Evolutionary conservation across 1,140 invertebrate species (phyloP), one percentile per base, ranked within the genome.

Genomic region (Lordiphosa clarofinis): DNA sequence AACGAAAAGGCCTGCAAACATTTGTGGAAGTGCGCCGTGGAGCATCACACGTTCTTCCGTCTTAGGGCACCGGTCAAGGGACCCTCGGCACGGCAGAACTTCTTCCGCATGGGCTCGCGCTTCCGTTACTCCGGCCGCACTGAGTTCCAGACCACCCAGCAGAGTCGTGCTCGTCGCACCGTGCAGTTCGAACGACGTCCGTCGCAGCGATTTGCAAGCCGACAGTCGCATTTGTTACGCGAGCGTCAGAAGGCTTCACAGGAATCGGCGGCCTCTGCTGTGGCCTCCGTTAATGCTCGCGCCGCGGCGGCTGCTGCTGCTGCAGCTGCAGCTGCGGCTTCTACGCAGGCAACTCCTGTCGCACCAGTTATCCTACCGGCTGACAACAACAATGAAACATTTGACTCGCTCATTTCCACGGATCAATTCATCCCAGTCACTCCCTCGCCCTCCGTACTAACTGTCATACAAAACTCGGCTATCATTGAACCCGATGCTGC

Each of bases 1-100:
- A 99, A 98, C 88, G 97, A 99, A 89, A 98, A 99, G 88, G 98
- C 98, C 0, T 98, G 97, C 89, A 99, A 99, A 90, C 98, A 99
- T 90, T 90, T 99, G 58, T 99, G 99, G 98, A 99, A 99, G 90
- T 99, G 98, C 91, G 98, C 98, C 13, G 96, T 99, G 0, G 98
- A 99, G 89, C 97, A 99, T 91, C 98, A 99, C 90, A 96, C 97
- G 0, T 99, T 99, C 91, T 99, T 99, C 92, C 93, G 98, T 68
- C 90, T 99, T 10, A 93, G 95, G 62, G 96, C 95, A 21, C 95
- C 97, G 0, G 94, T 96, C 0, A 97, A 98, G 89, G 95, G 95
- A 2, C 95, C 95, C 0, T 96, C 94, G 13, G 94, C 95, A 0
- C 91, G 96, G 24, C 97, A 99, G 87, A 99, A 98, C 89, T 98